Evolutionary conservation across 2,797 vertebrate genomes (phyloP).

Genomic region (Psittacula derbiana): DNA sequence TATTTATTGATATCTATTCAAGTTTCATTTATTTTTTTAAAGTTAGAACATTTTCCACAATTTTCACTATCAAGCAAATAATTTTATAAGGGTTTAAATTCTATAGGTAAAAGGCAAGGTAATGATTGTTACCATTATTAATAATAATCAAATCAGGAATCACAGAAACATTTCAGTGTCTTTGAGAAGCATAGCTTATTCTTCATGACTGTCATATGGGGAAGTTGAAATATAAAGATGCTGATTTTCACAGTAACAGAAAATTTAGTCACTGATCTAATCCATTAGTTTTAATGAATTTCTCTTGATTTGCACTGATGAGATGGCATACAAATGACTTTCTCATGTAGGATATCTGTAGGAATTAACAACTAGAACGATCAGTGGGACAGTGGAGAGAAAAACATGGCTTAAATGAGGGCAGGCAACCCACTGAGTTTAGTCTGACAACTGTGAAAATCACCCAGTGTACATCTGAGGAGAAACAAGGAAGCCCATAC

Average conservation of each 20-base stretch:
- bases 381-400: background rate
- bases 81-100: background rate
- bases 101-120: background rate
- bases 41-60: background rate
- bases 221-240: background rate
- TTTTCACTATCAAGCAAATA: background rate
- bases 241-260: background rate
- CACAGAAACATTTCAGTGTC: background rate
- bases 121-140: background rate
- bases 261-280: background rate
- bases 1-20: background rate
- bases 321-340: background rate
- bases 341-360: background rate
- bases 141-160: background rate
- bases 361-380: background rate
- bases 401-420: background rate
- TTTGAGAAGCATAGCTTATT: background rate
- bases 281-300: background rate
- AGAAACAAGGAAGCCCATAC: background rate
- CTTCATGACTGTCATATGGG: background rate
- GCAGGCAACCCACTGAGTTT: background rate
- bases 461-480: background rate
- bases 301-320: background rate
- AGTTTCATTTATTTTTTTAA: background rate
- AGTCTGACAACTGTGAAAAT: background rate